Base-by-base conservation (phyloP, 2,113 vertebrate species). In the Indicator indicator region DNA sequence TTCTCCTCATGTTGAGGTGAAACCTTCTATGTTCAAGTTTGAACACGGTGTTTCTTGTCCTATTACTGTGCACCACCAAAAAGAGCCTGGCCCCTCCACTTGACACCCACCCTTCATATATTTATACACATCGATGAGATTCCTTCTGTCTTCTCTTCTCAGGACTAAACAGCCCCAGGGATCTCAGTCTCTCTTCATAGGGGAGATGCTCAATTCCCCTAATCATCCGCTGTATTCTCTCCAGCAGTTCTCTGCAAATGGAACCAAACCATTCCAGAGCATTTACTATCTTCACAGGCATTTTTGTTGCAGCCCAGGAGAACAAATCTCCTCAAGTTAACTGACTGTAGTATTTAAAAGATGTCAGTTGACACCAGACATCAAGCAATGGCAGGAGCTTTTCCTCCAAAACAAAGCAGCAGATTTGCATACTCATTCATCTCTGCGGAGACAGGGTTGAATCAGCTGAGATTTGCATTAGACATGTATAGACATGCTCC, bases 381-480 rank as follows among this genome's bases (percentile, higher is more conserved):
- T 95, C 81, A 90, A 90, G 88, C 62, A 91, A 81, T 62, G 88
- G 87, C 94, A 89, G 91, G 84, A 97, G 74, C 74, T 78, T 86
- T 77, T 80, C 89, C 86, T 94, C 75, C 42, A 83, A 94, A 97
- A 95, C 77, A 95, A 84, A 89, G 80, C n/a, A 84, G 46, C 40
- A 48, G 75, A 74, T 96, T 97, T 95, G 60, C 90, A 94, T 91
- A 86, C 20, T 92, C 63, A 91, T 96, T 97, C 95, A 93, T 95
- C 96, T 97, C 67, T 95, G 68, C 15, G 40, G 65, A 85, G 82
- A 91, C 4, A 1, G 24, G 36, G 76, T 94, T 92, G 88, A 91
- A 95, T 95, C 84, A 96, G 87, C 87, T 94, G 68, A 79, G 80
- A 94, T 97, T 95, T 96, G 93, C 96, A 94, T 92, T 85, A 93